Percentiles rank a stretch among this genome's conserved stretches.
phyloP scores from a whole-genome alignment of 2,113 vertebrate genomes.

The Pogona vitticeps region DNA sequence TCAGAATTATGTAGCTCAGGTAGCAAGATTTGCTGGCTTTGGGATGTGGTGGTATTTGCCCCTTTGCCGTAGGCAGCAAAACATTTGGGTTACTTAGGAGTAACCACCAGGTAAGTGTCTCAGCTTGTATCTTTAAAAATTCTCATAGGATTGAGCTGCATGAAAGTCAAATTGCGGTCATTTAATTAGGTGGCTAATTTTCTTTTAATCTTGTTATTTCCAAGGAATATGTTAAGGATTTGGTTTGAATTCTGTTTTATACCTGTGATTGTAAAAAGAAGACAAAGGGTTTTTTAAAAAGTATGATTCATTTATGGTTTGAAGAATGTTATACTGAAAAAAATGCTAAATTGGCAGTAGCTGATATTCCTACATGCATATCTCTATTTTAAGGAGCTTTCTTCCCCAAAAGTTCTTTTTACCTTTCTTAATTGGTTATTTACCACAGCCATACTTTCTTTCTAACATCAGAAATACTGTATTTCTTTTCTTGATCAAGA shows the following conservation, averaged over 20 bases:
- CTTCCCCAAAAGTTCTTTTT: not conserved
- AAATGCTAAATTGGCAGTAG: not conserved
- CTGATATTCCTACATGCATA: not conserved
- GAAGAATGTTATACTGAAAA: not conserved
- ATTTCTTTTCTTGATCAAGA: not conserved
- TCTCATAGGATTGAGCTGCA: not conserved
- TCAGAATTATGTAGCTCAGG: no score
- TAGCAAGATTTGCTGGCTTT: not conserved
- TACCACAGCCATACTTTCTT: not conserved
- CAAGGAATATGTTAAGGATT: not conserved
- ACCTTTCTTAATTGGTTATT: not conserved
- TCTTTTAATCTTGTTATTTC: not conserved
- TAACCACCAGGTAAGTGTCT: not conserved
- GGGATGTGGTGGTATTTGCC: not conserved
- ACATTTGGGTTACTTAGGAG: not conserved
- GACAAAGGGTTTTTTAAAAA: not conserved
- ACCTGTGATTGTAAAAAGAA: not conserved
- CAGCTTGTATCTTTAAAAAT: not conserved
- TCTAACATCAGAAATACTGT: not conserved
- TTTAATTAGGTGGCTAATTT: not conserved
- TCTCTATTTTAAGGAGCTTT: not conserved
- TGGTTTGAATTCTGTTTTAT: not conserved
- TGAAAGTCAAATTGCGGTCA: not conserved
- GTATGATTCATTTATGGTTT: not conserved
- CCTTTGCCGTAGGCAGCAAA: not conserved